Base-by-base conservation (phyloP, 2,888 invertebrate species). In the Pantelozetes paolii region DNA sequence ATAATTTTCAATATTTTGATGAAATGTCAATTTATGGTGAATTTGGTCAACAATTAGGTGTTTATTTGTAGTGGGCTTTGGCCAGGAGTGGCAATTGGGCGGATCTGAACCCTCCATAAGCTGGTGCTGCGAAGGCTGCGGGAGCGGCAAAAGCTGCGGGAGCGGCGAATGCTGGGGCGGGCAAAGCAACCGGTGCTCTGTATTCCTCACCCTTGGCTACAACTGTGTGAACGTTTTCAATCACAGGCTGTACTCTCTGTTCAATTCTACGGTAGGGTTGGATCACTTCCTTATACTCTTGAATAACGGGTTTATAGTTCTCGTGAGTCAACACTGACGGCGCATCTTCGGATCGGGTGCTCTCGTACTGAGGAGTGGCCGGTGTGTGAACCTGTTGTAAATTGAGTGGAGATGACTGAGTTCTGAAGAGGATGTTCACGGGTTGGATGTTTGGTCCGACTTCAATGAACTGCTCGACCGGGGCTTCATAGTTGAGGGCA, bases 371-470 rank as follows among this genome's bases (percentile, higher is more conserved):
- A 36, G 67, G 67, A 67, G 40, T 42, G 20, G 42, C 13, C 20
- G 67, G 67, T 6, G 67, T 67, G 67, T 67, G 67, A 13, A 67
- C 20, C 67, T 67, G 67, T 42, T 67, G 40, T 13, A 67, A 13
- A 23, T 23, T 42, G 11, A 67, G 3, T 40, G 67, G 67, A 1
- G n/a, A n/a, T 9, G 67, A 67, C 15, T 36, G 40, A 42, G 67
- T 42, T 40, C 67, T 11, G 67, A 67, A 67, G 40, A 67, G 23
- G 11, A 67, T 67, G 67, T 67, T 36, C 9, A 67, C 67, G 20
- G 67, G 67, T 26, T 42, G 40, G 20, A 42, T 15, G 23, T 36
- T 67, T 2, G 40, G 23, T 15, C 13, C 23, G 23, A 67, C 67
- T 3, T 67, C 67, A 15, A 67, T 67, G 67, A 26, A 20, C 26